Evolutionary conservation across 1,140 invertebrate genomes (phyloP).

Genomic region (Drosophila lini): DNA sequence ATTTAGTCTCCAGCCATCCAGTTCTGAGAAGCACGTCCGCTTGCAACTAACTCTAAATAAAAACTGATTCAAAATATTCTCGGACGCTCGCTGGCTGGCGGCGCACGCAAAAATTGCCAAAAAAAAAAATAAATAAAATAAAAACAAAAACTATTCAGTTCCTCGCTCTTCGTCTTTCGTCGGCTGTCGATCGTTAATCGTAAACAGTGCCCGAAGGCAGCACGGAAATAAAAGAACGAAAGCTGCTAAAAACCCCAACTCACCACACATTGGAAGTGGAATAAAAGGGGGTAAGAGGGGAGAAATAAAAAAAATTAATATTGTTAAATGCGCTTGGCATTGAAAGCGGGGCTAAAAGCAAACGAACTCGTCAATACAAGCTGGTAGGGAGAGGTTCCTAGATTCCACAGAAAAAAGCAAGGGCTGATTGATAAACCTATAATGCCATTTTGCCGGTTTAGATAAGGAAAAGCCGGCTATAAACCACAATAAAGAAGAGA

Average conservation of each 20-base stretch:
- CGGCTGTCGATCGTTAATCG: slow-evolving; percentile 47
- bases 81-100: slow-evolving; percentile 20
- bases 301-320: slow-evolving; percentile 30
- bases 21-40: slow-evolving; percentile 79
- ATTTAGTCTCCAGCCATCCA: slow-evolving; percentile 84
- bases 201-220: slow-evolving; percentile 59
- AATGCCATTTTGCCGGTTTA: slow-evolving; percentile 66
- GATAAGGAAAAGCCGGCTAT: slow-evolving; percentile 73
- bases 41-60: slow-evolving; percentile 83
- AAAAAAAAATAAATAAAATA: slow-evolving; percentile 9
- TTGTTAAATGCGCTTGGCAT: slow-evolving; percentile 62
- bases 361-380: slow-evolving; percentile 1
- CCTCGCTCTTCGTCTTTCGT: slow-evolving; percentile 27
- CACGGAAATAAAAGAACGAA: slow-evolving; percentile 78
- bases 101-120: slow-evolving; percentile 69
- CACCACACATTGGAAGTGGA: slow-evolving; percentile 48
- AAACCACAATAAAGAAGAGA: slow-evolving; percentile 31
- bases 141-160: slow-evolving; percentile 32
- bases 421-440: slow-evolving; percentile 42
- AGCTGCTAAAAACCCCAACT: slow-evolving; percentile 49
- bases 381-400: not conserved
- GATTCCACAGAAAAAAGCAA: slow-evolving; percentile 2
- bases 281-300: slow-evolving; percentile 9
- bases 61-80: slow-evolving; percentile 72
- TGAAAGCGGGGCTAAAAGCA: slow-evolving; percentile 42